phyloP scores from a whole-genome alignment of 2,113 vertebrate species.

The Oxygymnocypris stewartii region DNA sequence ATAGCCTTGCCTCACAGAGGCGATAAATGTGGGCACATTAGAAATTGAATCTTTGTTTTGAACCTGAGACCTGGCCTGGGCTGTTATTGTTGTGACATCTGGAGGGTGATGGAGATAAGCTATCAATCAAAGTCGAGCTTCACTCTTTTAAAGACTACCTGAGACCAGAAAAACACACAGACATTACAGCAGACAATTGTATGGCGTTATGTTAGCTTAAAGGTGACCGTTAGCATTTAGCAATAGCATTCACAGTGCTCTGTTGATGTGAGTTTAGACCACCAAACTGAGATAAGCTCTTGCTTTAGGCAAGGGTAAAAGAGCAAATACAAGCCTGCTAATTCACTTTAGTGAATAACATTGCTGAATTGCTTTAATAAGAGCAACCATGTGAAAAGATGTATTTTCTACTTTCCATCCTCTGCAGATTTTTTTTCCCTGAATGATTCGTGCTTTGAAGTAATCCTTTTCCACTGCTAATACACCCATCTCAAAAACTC shows the following conservation, averaged over 20 bases:
- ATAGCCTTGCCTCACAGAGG: constrained; percentile 43
- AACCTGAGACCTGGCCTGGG: constrained; percentile 39
- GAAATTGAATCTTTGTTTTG: constrained; percentile 57
- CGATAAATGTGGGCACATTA: constrained; percentile 55
- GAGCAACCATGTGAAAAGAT: constrained; percentile 24
- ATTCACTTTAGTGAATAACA: constrained; percentile 16
- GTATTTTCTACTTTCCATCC: not conserved
- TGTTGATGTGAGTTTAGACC: constrained; percentile 17
- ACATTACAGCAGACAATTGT: not conserved
- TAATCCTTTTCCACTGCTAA: constrained; percentile 16
- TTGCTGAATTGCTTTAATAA: constrained; percentile 33
- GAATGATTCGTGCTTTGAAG: constrained; percentile 1
- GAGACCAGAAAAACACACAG: constrained; percentile 7
- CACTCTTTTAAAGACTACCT: constrained; percentile 40
- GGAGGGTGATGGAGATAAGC: constrained; percentile 47
- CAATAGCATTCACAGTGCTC: not conserved
- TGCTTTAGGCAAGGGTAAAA: constrained; percentile 36
- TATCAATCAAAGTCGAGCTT: constrained; percentile 44
- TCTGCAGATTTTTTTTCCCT: not conserved
- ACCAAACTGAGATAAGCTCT: constrained; percentile 26
- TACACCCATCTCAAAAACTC: constrained; percentile 11
- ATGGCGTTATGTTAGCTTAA: not conserved
- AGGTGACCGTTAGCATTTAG: constrained; percentile 16
- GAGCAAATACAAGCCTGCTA: constrained; percentile 12
- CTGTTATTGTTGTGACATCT: constrained; percentile 46